Conservation (phyloP, 1,140 invertebrate genomes). For the Elysia chlorotica region DNA sequence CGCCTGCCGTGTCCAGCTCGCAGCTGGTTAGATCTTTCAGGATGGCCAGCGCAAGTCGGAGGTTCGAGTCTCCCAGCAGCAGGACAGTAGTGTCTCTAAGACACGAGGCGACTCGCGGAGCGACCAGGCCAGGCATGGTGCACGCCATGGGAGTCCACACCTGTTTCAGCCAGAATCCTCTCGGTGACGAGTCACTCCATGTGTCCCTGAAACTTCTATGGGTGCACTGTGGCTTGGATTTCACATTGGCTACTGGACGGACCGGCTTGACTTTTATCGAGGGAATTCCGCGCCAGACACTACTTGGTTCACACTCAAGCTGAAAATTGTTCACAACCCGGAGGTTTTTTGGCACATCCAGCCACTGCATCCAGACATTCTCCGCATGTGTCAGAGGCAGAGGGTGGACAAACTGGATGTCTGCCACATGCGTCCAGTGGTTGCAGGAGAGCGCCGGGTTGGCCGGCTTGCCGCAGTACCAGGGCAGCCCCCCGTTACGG, state of each 20-base stretch:
- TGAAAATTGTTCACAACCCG: too few relatives aligned
- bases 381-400: background rate
- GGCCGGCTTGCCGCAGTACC: conserved; percentile 30
- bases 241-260: background rate
- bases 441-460: conserved; percentile 1
- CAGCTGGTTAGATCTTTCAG: background rate
- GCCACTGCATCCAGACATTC: background rate
- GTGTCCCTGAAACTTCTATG: too few relatives aligned
- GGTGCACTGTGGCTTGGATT: too few relatives aligned
- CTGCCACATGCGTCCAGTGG: background rate
- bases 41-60: background rate
- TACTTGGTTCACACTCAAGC: too few relatives aligned
- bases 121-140: background rate
- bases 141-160: background rate
- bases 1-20: background rate
- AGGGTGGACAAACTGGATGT: background rate
- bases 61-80: background rate
- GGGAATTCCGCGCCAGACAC: background rate
- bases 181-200: background rate
- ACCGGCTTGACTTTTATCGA: background rate
- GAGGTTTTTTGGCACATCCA: background rate
- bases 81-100: background rate
- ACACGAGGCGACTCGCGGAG: background rate
- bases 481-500: conserved; percentile 26
- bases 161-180: background rate